Base-by-base conservation (phyloP, 2,888 invertebrate species). In the Elegia similella region DNA sequence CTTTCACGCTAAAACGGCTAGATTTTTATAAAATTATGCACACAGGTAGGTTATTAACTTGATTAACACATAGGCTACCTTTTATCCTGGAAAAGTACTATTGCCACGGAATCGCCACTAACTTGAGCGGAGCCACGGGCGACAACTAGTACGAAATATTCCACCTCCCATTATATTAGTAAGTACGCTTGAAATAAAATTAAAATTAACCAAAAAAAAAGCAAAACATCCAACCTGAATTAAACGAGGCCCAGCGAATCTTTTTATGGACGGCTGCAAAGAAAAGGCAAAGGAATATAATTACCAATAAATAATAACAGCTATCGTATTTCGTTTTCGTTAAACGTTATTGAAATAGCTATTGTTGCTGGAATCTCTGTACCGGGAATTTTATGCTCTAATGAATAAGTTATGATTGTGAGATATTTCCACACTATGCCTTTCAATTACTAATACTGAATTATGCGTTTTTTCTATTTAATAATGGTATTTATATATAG, bases 401-500 rank as follows among this genome's bases (percentile, higher is more conserved):
- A 59, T 48, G 52, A 56, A 7, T 53, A 56, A 34, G 50, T 12
- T 55, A 53, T 57, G 30, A 47, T 58, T 6, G 17, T 6, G 34
- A 48, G 47, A 47, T 30, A 7, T 32, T 48, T 32, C 15, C 15
- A 32, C 48, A 48, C 15, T 32, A 32, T 46, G 46, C 12, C n/a
- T n/a, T 5, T 23, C 46, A 29, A 46, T 46, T 38, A n/a, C 2
- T 12, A 12, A 23, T 38, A n/a, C 2, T 12, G 6, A 23, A 46
- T 46, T 46, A 46, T 46, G 3, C 12, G 1, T 12, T 46, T 23
- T 23, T 23, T 23, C 2, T 5, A 23, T 23, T 23, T 23, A 23
- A 23, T 23, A 23, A 23, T 5, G 2, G 23, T 23, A 3, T 23
- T 3, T 23, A 23, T 3, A 23, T 3, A 3, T 3, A 5, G 23